Percentiles rank a stretch among this genome's conserved stretches.
Evolutionary conservation across 2,888 invertebrate genomes (phyloP).

Genomic region (Phymatocera aterrima): DNA sequence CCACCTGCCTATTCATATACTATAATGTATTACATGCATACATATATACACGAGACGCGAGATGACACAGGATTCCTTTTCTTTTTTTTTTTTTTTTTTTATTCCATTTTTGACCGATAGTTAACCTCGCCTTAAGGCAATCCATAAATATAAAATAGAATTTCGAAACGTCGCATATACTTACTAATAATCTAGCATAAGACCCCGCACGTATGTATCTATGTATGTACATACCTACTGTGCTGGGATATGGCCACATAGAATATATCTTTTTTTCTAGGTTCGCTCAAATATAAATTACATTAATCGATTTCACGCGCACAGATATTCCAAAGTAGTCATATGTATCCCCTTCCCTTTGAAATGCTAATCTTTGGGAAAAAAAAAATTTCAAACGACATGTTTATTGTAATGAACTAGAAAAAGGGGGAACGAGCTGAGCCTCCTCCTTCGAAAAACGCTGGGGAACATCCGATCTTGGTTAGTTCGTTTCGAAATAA

Average conservation of each 20-base stretch:
- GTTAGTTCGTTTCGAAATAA: constrained; percentile 29
- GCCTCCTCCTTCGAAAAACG: too few relatives aligned
- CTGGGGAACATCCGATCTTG: too few relatives aligned
- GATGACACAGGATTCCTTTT: constrained; percentile 1
- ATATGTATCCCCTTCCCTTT: constrained; percentile 28
- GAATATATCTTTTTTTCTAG: too few relatives aligned
- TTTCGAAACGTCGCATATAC: constrained; percentile 39
- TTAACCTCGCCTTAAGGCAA: constrained; percentile 34
- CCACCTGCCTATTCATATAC: too few relatives aligned
- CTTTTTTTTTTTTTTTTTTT: too few relatives aligned
- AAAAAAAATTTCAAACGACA: constrained; percentile 43
- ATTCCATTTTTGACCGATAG: too few relatives aligned
- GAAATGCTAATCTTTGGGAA: constrained; percentile 48
- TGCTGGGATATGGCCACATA: too few relatives aligned
- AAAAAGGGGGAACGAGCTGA: too few relatives aligned
- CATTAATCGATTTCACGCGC: constrained; percentile 47
- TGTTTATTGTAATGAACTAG: constrained; percentile 48
- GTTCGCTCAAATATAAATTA: constrained; percentile 45
- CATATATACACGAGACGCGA: too few relatives aligned
- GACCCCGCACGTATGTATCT: not conserved
- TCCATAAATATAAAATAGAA: constrained; percentile 28
- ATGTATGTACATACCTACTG: not conserved
- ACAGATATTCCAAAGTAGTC: constrained; percentile 18
- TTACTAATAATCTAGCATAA: not conserved
- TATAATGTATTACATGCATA: too few relatives aligned